Conservation (phyloP, 2,888 invertebrate species). For the Xanthia togata region DNA sequence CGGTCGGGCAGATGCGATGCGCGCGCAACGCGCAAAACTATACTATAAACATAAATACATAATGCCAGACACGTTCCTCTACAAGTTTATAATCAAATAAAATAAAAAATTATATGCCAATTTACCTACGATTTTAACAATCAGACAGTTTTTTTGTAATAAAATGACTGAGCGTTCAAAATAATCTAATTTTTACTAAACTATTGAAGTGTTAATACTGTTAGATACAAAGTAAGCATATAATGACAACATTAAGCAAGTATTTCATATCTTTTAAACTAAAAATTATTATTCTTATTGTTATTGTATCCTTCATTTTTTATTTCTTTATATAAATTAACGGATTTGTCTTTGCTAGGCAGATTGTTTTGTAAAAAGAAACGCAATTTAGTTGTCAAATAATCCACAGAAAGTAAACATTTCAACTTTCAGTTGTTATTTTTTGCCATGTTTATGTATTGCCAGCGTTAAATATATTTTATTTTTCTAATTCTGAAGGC, state of each 20-base stretch:
- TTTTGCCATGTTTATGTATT: slow-evolving; percentile 13
- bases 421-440: slow-evolving; percentile 50
- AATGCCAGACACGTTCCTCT: slow-evolving; percentile 64
- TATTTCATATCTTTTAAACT: background rate
- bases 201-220: too few relatives aligned
- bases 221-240: background rate
- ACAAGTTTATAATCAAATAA: slow-evolving; percentile 39
- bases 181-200: background rate
- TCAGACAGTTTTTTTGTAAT: background rate
- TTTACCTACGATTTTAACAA: background rate
- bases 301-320: background rate
- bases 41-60: slow-evolving; percentile 87
- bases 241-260: background rate
- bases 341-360: background rate
- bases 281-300: too few relatives aligned
- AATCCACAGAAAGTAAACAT: slow-evolving; percentile 63
- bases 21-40: slow-evolving; percentile 90
- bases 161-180: background rate
- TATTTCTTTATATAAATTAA: background rate
- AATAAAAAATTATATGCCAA: background rate
- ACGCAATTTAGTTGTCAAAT: slow-evolving; percentile 62
- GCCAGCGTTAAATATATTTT: slow-evolving; percentile 24
- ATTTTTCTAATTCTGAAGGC: too few relatives aligned
- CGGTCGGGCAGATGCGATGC: slow-evolving; percentile 89
- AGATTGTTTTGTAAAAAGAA: slow-evolving; percentile 45